phyloP scores from a whole-genome alignment of 2,113 vertebrate genomes.

The Camelus bactrianus region DNA sequence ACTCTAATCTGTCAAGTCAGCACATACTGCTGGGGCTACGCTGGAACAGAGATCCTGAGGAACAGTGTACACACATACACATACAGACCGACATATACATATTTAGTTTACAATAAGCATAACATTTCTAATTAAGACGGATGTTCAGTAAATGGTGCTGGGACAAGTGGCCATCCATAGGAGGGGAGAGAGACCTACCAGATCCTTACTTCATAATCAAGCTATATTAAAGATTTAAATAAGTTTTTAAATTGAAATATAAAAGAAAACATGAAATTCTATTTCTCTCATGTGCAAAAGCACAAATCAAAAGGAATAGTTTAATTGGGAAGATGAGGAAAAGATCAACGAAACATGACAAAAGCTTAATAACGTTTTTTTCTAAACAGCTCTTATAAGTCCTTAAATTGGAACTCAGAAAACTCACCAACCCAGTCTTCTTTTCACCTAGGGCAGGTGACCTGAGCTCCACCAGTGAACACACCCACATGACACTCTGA shows the following conservation, averaged over 20 bases:
- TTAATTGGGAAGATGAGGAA: background rate
- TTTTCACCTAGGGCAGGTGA: background rate
- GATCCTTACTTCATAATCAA: background rate
- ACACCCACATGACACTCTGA: background rate
- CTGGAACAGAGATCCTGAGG: background rate
- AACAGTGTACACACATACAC: background rate
- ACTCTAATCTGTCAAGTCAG: background rate
- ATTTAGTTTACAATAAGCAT: background rate
- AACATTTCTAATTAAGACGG: background rate
- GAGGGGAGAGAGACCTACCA: background rate
- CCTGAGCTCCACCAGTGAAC: background rate
- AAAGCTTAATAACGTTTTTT: background rate
- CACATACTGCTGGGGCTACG: background rate
- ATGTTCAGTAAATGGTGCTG: background rate
- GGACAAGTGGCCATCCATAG: background rate
- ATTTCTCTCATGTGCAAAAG: slow-evolving; percentile 31
- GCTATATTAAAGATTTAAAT: background rate
- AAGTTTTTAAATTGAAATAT: background rate
- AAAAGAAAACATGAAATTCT: background rate
- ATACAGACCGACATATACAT: background rate
- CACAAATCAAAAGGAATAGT: slow-evolving; percentile 23
- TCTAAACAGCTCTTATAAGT: background rate
- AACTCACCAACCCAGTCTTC: slow-evolving; percentile 7
- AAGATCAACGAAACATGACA: background rate
- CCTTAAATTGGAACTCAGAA: background rate